phyloP scores from a whole-genome alignment of 2,888 invertebrate species.

The Copidosoma aretas region DNA sequence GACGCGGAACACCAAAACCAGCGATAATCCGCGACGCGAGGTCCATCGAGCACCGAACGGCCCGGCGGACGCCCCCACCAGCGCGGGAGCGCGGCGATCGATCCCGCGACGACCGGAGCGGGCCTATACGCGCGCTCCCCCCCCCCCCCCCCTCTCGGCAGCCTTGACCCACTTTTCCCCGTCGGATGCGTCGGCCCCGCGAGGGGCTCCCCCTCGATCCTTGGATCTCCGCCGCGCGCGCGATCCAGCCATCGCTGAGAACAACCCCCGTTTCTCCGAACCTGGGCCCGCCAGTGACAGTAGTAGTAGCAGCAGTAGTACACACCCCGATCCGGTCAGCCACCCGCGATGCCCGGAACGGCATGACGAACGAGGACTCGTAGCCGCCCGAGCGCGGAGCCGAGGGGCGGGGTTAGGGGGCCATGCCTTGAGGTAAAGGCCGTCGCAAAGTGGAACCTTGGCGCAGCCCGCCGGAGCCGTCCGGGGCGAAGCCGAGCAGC shows the following conservation, averaged over 20 bases:
- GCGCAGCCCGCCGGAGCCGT: background rate
- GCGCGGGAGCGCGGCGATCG: background rate
- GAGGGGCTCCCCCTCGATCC: background rate
- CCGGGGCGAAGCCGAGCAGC: background rate
- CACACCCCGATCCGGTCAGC: too few relatives aligned
- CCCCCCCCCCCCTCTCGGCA: background rate
- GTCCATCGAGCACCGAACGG: too few relatives aligned
- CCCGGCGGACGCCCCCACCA: background rate
- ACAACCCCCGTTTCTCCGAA: too few relatives aligned
- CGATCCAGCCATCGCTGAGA: too few relatives aligned
- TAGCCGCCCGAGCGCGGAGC: too few relatives aligned
- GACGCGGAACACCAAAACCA: background rate
- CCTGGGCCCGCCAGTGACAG: too few relatives aligned
- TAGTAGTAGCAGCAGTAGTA: too few relatives aligned
- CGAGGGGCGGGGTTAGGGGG: background rate
- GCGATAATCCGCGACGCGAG: too few relatives aligned
- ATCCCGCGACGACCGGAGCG: conserved; percentile 3
- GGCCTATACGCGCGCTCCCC: background rate
- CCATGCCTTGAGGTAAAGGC: background rate
- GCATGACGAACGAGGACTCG: too few relatives aligned
- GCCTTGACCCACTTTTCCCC: conserved; percentile 30
- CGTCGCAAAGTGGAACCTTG: too few relatives aligned
- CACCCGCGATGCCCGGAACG: too few relatives aligned
- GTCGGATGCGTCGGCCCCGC: background rate
- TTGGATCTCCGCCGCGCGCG: too few relatives aligned